Percentiles rank a stretch among this genome's conserved stretches.
phyloP scores from a whole-genome alignment of 2,888 invertebrate genomes.

The Calameuta pallipes region DNA sequence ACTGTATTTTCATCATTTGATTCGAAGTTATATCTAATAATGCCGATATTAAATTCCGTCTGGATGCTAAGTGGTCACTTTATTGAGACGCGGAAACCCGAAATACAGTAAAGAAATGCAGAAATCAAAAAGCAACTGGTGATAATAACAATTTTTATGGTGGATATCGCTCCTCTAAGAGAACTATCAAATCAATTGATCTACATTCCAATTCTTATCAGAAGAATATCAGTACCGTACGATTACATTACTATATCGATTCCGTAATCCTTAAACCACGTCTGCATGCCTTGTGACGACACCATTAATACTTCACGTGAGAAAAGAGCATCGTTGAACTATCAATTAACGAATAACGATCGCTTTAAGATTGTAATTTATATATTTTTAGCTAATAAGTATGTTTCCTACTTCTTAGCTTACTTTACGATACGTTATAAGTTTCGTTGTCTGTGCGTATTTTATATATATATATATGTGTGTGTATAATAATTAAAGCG shows the following conservation, averaged over 20 bases:
- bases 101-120: not conserved
- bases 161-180: not conserved
- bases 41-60: not conserved
- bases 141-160: not conserved
- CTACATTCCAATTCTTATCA: constrained; percentile 26
- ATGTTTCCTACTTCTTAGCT: constrained; percentile 29
- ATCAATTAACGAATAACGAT: constrained; percentile 5
- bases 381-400: constrained; percentile 25
- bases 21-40: not conserved
- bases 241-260: not conserved
- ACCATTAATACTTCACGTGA: not conserved
- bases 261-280: not conserved
- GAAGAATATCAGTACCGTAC: not conserved
- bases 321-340: not conserved
- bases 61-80: not conserved
- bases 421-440: constrained; percentile 24
- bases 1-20: not conserved
- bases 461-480: constrained; percentile 16
- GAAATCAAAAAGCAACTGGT: not conserved
- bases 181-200: constrained; percentile 1
- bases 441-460: constrained; percentile 27
- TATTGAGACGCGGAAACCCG: not conserved
- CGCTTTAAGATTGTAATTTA: constrained; percentile 28
- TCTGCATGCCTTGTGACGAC: not conserved
- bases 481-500: constrained; percentile 11